phyloP scores from a whole-genome alignment of 2,113 vertebrate genomes.

The Lipophrys pholis region DNA sequence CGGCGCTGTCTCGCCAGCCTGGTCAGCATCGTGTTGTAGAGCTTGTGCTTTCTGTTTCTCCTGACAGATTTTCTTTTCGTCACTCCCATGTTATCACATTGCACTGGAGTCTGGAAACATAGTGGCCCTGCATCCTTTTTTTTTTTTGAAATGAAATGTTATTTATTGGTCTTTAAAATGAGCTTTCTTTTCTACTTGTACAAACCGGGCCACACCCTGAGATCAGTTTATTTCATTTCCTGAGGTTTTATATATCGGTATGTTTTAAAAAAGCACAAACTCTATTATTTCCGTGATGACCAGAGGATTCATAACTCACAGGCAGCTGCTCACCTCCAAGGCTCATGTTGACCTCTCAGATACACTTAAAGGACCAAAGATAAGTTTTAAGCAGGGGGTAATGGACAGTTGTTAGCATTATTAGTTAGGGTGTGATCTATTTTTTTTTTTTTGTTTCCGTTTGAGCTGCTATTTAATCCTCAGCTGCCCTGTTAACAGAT shows the following conservation, averaged over 20 bases:
- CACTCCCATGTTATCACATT: conserved; percentile 80
- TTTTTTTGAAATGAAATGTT: conserved; percentile 85
- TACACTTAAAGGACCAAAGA: conserved; percentile 88
- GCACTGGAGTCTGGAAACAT: conserved; percentile 86
- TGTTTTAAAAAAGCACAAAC: conserved; percentile 81
- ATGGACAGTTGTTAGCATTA: conserved; percentile 78
- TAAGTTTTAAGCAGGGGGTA: conserved; percentile 88
- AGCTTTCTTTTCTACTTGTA: conserved; percentile 78
- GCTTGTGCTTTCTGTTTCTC: conserved; percentile 86
- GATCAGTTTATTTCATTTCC: conserved; percentile 70
- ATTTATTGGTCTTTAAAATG: conserved; percentile 88
- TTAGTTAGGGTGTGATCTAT: conserved; percentile 66
- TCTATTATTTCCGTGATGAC: conserved; percentile 82
- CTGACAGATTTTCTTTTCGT: conserved; percentile 70
- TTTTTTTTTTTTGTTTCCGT: conserved; percentile 57
- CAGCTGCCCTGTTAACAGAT: conserved; percentile 81
- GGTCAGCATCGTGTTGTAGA: conserved; percentile 84
- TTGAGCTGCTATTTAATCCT: conserved; percentile 84
- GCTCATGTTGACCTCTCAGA: conserved; percentile 84
- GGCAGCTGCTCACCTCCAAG: conserved; percentile 82
- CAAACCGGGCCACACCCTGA: conserved; percentile 75
- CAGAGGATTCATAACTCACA: conserved; percentile 78
- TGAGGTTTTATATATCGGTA: conserved; percentile 67
- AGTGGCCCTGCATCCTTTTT: conserved; percentile 78
- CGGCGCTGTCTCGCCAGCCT: conserved; percentile 79